phyloP scores from a whole-genome alignment of 2,888 invertebrate genomes.

The Stenotaenia linearis region DNA sequence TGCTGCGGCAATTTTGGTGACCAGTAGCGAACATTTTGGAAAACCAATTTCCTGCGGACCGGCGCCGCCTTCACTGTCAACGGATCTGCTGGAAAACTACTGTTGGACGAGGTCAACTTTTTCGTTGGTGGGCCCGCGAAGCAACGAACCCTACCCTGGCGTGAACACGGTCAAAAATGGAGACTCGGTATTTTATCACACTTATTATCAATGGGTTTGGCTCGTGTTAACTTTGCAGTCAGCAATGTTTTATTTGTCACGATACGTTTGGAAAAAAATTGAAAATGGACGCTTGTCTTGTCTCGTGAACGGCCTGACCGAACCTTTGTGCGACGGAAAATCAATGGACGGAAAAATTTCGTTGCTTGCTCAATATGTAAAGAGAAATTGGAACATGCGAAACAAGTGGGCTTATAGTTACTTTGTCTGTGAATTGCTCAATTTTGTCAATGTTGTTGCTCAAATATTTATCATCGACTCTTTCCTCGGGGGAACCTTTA shows the following conservation, averaged over 20 bases:
- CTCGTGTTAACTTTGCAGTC: slow-evolving; percentile 46
- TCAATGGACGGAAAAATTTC: not conserved
- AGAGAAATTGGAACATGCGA: slow-evolving; percentile 37
- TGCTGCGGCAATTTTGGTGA: slow-evolving; percentile 40
- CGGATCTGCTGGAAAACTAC: slow-evolving; percentile 83
- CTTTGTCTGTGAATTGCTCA: slow-evolving; percentile 75
- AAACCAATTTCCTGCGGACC: slow-evolving; percentile 41
- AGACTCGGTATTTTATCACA: slow-evolving; percentile 48
- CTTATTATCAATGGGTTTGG: slow-evolving; percentile 47
- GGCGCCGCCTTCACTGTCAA: not conserved
- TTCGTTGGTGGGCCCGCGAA: slow-evolving; percentile 58
- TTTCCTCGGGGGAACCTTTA: slow-evolving; percentile 42
- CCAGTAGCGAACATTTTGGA: slow-evolving; percentile 41
- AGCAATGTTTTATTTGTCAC: slow-evolving; percentile 43
- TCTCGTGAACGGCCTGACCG: slow-evolving; percentile 35
- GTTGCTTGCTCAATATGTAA: slow-evolving; percentile 43
- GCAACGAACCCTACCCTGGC: slow-evolving; percentile 52
- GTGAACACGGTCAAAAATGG: slow-evolving; percentile 50
- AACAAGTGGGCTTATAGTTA: slow-evolving; percentile 54
- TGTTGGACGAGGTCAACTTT: slow-evolving; percentile 96
- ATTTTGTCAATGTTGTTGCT: slow-evolving; percentile 67
- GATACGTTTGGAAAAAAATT: slow-evolving; percentile 44
- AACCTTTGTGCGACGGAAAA: not conserved
- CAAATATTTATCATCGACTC: slow-evolving; percentile 43
- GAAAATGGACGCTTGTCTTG: slow-evolving; percentile 42